Conservation (phyloP, 2,113 vertebrate species). For the Aegithalos caudatus region DNA sequence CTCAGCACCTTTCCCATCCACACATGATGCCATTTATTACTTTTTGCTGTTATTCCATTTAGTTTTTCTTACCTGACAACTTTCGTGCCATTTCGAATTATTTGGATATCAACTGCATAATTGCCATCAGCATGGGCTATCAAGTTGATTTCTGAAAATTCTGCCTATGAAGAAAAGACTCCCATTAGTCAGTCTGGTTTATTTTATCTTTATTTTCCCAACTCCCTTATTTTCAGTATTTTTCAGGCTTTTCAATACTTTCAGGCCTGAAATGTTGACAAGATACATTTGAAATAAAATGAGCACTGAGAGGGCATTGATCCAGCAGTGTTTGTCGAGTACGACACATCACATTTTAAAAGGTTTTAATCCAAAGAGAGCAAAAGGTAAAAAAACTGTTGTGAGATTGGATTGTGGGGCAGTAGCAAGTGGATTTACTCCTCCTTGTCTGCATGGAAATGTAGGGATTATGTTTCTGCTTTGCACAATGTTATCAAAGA, state of each 20-base stretch:
- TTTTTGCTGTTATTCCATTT: not conserved
- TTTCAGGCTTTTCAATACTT: too few species aligned
- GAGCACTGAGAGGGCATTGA: not conserved
- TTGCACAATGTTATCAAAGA: not conserved
- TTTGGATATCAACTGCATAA: conserved; percentile 91
- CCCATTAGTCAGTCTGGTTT: not conserved
- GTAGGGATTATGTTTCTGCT: not conserved
- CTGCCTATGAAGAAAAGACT: conserved; percentile 77
- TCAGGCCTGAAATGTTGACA: not conserved
- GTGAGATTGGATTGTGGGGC: not conserved
- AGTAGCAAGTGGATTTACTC: not conserved
- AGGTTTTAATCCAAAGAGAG: not conserved
- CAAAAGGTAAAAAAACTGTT: not conserved
- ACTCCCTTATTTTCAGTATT: not conserved
- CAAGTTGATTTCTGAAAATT: conserved; percentile 96
- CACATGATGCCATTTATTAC: not conserved
- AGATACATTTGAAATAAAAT: not conserved
- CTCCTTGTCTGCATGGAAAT: not conserved
- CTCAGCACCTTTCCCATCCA: not conserved
- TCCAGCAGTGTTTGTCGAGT: not conserved
- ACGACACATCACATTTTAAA: not conserved
- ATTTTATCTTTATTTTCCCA: not conserved
- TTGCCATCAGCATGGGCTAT: conserved; percentile 89
- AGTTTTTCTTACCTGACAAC: conserved; percentile 83
- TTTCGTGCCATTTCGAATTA: conserved; percentile 86